Percentiles rank a stretch among this genome's conserved stretches.
Evolutionary conservation across 2,888 invertebrate species (phyloP).

Genomic region (Kuschelorhynchus macadamiae): DNA sequence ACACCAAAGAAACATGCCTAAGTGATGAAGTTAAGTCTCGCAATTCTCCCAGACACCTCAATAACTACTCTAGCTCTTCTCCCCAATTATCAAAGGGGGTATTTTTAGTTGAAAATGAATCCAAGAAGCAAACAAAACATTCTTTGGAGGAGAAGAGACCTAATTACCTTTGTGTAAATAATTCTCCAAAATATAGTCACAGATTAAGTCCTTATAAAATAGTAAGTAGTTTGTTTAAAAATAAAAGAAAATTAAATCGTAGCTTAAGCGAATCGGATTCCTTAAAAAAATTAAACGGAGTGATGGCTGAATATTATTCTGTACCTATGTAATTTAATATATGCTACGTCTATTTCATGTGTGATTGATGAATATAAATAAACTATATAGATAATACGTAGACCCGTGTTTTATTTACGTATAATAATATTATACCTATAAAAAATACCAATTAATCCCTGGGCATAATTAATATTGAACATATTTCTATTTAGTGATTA

Average conservation of each 20-base stretch:
- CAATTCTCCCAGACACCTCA: conserved; percentile 48
- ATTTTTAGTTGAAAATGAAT: conserved; percentile 61
- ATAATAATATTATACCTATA: too few relatives aligned
- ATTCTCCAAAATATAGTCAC: conserved; percentile 30
- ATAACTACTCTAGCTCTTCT: conserved; percentile 58
- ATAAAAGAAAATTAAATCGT: conserved; percentile 51
- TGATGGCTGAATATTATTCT: conserved; percentile 40
- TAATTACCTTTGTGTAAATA: conserved; percentile 18
- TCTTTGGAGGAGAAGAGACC: conserved; percentile 40
- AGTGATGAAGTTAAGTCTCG: conserved; percentile 11
- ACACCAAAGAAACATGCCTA: conserved; percentile 28
- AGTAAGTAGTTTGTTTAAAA: conserved; percentile 51
- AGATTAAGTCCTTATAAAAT: conserved; percentile 53
- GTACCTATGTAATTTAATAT: conserved; percentile 36
- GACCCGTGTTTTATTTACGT: too few relatives aligned
- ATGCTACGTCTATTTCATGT: background rate
- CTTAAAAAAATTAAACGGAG: conserved; percentile 42
- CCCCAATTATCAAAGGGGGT: conserved; percentile 63
- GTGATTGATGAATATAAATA: too few relatives aligned
- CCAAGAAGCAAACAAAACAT: conserved; percentile 32
- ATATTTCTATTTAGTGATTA: too few relatives aligned
- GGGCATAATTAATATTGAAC: too few relatives aligned
- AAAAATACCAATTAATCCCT: too few relatives aligned
- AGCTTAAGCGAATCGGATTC: conserved; percentile 57
- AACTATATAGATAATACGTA: too few relatives aligned